Evolutionary conservation across 2,113 vertebrate species (phyloP).

Genomic region (Odocoileus hemionus): DNA sequence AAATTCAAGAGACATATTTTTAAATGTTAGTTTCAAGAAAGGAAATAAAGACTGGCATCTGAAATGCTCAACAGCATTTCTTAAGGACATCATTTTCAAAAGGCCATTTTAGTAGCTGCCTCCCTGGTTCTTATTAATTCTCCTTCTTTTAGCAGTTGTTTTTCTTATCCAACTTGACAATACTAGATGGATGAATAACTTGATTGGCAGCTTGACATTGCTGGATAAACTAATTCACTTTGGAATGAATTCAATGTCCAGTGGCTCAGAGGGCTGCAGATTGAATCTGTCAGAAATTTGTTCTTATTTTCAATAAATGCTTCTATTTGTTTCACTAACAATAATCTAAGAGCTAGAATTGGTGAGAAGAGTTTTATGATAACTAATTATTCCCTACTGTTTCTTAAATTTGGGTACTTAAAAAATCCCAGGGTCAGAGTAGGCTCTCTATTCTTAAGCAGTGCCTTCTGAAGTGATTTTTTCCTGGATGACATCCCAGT

Average conservation of each 20-base stretch:
- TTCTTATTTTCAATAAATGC: not conserved
- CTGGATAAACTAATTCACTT: conserved; percentile 54
- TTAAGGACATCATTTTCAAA: not conserved
- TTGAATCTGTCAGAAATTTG: conserved; percentile 29
- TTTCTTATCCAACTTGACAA: conserved; percentile 5
- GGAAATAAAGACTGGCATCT: not conserved
- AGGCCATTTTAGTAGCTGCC: not conserved
- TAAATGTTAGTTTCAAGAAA: not conserved
- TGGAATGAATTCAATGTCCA: conserved; percentile 45
- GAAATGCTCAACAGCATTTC: not conserved
- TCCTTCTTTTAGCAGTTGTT: not conserved
- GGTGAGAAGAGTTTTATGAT: not conserved
- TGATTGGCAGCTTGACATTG: conserved; percentile 22
- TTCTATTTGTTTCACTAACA: not conserved
- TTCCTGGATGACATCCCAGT: not conserved
- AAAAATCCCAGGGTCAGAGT: not conserved
- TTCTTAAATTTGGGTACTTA: not conserved
- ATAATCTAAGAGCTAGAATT: not conserved
- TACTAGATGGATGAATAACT: not conserved
- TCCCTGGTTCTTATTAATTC: not conserved
- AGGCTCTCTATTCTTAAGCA: not conserved
- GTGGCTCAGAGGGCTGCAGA: conserved; percentile 3
- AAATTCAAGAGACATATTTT: not conserved
- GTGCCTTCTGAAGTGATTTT: not conserved
- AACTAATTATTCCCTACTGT: not conserved